These are phyloP conservation scores for Esox lucius DNA, from an alignment of 2,797 vertebrate genomes.

Conservation along the genomic window DNA sequence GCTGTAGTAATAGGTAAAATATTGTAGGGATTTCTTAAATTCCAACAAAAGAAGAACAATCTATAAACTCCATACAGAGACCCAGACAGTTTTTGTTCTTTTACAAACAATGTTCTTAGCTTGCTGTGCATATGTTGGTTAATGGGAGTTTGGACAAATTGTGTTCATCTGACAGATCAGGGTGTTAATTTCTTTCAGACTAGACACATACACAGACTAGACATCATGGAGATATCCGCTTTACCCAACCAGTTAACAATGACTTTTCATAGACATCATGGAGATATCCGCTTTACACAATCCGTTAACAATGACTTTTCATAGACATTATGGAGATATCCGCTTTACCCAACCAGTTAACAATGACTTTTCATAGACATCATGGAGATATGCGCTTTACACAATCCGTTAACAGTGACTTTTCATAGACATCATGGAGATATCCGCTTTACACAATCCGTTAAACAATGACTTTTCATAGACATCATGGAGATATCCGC, in stretches of 20 bases:
- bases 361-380: constrained; percentile 13
- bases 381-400: too few species aligned
- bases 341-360: too few species aligned
- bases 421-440: too few species aligned
- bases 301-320: not conserved
- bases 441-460: too few species aligned
- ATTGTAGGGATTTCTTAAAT: constrained; percentile 30
- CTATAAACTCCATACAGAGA: constrained; percentile 12
- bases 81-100: not conserved
- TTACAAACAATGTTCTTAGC: constrained; percentile 1
- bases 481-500: too few species aligned
- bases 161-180: constrained; percentile 19
- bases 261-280: constrained; percentile 16
- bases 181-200: constrained; percentile 19
- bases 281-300: too few species aligned
- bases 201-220: constrained; percentile 5
- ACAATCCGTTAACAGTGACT: too few species aligned
- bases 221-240: not conserved
- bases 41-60: constrained; percentile 25
- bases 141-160: constrained; percentile 25
- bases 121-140: constrained; percentile 22
- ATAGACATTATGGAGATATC: too few species aligned
- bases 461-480: too few species aligned
- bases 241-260: not conserved
- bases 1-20: constrained; percentile 55